phyloP scores from a whole-genome alignment of 2,113 vertebrate species.

The Sprattus sprattus region DNA sequence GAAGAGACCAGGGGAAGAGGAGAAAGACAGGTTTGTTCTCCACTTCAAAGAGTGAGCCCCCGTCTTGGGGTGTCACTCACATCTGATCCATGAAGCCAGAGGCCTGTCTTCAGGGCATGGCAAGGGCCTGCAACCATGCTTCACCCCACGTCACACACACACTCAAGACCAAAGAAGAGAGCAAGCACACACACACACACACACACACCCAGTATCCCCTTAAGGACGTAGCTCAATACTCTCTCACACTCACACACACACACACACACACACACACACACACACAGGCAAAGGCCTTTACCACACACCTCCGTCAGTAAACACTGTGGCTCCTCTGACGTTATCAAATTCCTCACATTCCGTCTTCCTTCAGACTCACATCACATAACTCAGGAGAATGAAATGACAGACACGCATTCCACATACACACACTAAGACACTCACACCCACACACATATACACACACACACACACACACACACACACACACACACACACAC shows the following conservation, averaged over 20 bases:
- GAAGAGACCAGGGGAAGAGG: not conserved
- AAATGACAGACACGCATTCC: slow-evolving; percentile 46
- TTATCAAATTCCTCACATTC: slow-evolving; percentile 69
- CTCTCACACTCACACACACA: slow-evolving; percentile 34
- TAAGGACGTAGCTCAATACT: too few relatives aligned
- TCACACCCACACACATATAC: not conserved
- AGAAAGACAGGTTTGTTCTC: slow-evolving; percentile 24
- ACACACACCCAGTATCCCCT: not conserved
- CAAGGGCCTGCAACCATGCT: slow-evolving; percentile 25
- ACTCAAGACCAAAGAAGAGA: not conserved
- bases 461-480: slow-evolving; percentile 33
- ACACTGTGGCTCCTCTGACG: slow-evolving; percentile 58
- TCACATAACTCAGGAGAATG: slow-evolving; percentile 62
- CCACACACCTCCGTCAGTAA: slow-evolving; percentile 57
- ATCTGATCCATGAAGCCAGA: not conserved
- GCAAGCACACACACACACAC: not conserved
- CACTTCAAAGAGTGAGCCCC: slow-evolving; percentile 19
- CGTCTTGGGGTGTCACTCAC: not conserved
- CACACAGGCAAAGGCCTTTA: not conserved
- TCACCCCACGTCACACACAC: slow-evolving; percentile 8
- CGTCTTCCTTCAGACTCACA: slow-evolving; percentile 61
- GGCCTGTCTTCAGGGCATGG: slow-evolving; percentile 32
- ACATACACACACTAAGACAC: not conserved
- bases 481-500: slow-evolving; percentile 38
- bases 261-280: slow-evolving; percentile 24